These are phyloP conservation scores for Oligia strigilis DNA, from an alignment of 2,888 invertebrate genomes.

Conservation along the genomic window DNA sequence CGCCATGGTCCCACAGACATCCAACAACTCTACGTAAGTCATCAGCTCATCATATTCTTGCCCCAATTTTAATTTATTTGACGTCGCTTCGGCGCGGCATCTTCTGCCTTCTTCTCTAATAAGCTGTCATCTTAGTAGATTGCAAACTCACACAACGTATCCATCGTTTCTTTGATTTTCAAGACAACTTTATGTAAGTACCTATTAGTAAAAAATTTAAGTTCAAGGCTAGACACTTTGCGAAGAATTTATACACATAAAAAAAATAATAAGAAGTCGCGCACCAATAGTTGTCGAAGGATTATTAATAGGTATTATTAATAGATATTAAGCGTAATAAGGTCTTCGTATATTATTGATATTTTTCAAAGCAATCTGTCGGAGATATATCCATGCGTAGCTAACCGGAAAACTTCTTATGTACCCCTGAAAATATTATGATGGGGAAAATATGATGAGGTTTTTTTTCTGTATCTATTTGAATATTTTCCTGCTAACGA, in stretches of 20 bases:
- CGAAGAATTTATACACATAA: not conserved
- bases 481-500: not conserved
- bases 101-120: not conserved
- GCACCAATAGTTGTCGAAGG: not conserved
- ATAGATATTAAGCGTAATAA: not conserved
- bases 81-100: not conserved
- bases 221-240: slow-evolving; percentile 13
- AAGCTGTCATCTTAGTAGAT: not conserved
- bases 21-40: slow-evolving; percentile 79
- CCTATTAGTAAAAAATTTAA: not conserved
- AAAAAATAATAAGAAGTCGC: not conserved
- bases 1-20: slow-evolving; percentile 91
- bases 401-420: slow-evolving; percentile 4
- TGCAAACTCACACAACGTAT: not conserved
- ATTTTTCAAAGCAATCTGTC: not conserved
- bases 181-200: slow-evolving; percentile 79
- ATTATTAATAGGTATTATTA: slow-evolving; percentile 1
- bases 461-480: slow-evolving; percentile 3
- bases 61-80: slow-evolving; percentile 3
- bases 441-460: not conserved
- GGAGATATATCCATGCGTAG: slow-evolving; percentile 12
- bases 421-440: not conserved
- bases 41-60: not conserved
- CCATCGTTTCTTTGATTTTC: not conserved
- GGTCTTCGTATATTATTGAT: not conserved